Evolutionary conservation across 2,888 invertebrate species (phyloP).

Genomic region (Mactromeris polynyma): DNA sequence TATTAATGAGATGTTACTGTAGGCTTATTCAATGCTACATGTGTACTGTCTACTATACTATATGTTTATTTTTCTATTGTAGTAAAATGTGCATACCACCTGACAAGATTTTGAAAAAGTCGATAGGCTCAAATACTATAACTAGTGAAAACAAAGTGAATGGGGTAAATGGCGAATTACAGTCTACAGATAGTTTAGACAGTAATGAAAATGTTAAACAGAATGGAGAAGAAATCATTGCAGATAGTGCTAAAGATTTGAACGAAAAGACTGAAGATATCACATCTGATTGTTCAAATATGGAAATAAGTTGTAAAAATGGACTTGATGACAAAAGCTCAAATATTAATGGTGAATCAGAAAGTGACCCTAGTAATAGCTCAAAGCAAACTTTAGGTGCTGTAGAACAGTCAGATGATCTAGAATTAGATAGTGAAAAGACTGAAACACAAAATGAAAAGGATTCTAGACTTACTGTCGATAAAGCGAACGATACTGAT

Average conservation of each 20-base stretch:
- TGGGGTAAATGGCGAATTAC: not conserved
- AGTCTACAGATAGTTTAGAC: slow-evolving; percentile 4
- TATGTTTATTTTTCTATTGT: slow-evolving; percentile 4
- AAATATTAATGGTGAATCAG: slow-evolving; percentile 6
- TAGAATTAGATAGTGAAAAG: slow-evolving; percentile 4
- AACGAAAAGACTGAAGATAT: slow-evolving; percentile 25
- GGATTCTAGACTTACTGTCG: slow-evolving; percentile 10
- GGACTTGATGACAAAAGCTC: slow-evolving; percentile 1
- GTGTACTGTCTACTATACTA: too few relatives aligned
- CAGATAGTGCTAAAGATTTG: slow-evolving; percentile 16
- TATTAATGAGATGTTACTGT: too few relatives aligned
- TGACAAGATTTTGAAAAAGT: slow-evolving; percentile 17
- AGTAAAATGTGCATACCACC: slow-evolving; percentile 66
- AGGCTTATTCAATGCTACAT: too few relatives aligned
- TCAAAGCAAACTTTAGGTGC: not conserved
- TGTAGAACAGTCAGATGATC: slow-evolving; percentile 2
- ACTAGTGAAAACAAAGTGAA: not conserved
- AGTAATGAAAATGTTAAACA: slow-evolving; percentile 43
- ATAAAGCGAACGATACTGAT: slow-evolving; percentile 16
- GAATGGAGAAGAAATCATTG: not conserved
- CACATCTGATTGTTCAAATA: slow-evolving; percentile 18
- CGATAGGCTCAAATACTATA: not conserved
- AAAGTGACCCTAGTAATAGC: not conserved
- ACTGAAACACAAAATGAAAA: not conserved
- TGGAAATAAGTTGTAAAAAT: not conserved